phyloP scores from a whole-genome alignment of 2,113 vertebrate species.

The Ciconia stormi region DNA sequence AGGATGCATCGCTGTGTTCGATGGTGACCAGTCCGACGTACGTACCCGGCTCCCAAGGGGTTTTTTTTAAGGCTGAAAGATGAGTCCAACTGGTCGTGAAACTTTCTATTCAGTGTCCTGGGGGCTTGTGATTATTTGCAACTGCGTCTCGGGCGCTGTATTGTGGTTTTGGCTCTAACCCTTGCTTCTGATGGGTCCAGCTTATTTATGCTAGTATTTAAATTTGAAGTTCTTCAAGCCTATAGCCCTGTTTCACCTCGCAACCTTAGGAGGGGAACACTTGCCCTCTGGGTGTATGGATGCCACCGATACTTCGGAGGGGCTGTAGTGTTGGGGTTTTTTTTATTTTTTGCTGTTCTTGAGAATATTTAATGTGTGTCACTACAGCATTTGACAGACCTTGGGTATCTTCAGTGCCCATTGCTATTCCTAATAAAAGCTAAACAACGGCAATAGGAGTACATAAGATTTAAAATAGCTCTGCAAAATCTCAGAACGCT shows the following conservation, averaged over 20 bases:
- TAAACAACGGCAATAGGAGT: neutral
- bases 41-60: neutral
- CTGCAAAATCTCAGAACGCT: neutral
- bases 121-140: neutral
- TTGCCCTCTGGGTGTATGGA: neutral
- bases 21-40: neutral
- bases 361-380: neutral
- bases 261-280: neutral
- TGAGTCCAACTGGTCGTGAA: neutral
- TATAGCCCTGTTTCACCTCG: neutral
- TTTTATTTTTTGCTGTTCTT: neutral
- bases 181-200: neutral
- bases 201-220: neutral
- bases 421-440: neutral
- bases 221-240: neutral
- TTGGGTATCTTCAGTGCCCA: neutral
- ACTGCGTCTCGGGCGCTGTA: accelerated
- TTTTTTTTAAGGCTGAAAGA: neutral
- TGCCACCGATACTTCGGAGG: neutral
- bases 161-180: neutral
- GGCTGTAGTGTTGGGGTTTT: too few relatives aligned
- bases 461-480: neutral
- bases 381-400: neutral
- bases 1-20: accelerated
- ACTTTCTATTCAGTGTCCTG: neutral